Evolutionary conservation across 2,113 vertebrate genomes (phyloP), one percentile per base, ranked within the genome.

Genomic region (Ancistrus triradiatus): DNA sequence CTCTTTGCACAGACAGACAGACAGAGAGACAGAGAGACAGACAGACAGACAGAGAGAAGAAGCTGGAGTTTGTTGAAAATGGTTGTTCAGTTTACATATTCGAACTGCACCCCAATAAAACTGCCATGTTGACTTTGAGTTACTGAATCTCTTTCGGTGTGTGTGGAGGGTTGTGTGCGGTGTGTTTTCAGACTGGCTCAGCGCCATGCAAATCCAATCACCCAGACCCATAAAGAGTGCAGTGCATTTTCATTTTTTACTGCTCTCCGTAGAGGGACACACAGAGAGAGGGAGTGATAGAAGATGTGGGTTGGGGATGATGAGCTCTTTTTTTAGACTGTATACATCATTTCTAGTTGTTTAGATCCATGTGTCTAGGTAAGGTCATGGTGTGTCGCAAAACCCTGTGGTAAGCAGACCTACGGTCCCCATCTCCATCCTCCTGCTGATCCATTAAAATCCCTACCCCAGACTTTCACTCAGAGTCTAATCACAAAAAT

Each of bases 201-300:
- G 62, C 35, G 66, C 66, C 71, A 69, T 73, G 66, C 71, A 73
- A 73, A 68, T 73, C 66, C 66, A 73, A 73, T 73, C 71, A 73
- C 71, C 66, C 53, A 68, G 55, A 73, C 71, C 66, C 71, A 73
- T 68, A 73, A 68, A 73, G 70, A 59, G 59, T 73, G 71, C 71
- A 73, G 66, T 69, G 47, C 71, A 73, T 73, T 73, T 73, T 61
- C 71, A 73, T 73, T 73, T 69, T 67, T 68, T 73, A 73, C 66
- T 60, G 60, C 66, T 68, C 65, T 68, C 70, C 18, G 60, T 53
- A 73, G 64, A 68, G 47, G 38, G 24, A 27, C 43, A 46, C 15
- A 62, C 33, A 61, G 28, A 38, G 25, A 25, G n/a, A 24, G 47
- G 33, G 14, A 44, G 47, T n/a, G n/a, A n/a, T n/a, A n/a, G n/a